Conservation (phyloP, 2,888 invertebrate genomes). For the Caenorhabditis angaria region DNA sequence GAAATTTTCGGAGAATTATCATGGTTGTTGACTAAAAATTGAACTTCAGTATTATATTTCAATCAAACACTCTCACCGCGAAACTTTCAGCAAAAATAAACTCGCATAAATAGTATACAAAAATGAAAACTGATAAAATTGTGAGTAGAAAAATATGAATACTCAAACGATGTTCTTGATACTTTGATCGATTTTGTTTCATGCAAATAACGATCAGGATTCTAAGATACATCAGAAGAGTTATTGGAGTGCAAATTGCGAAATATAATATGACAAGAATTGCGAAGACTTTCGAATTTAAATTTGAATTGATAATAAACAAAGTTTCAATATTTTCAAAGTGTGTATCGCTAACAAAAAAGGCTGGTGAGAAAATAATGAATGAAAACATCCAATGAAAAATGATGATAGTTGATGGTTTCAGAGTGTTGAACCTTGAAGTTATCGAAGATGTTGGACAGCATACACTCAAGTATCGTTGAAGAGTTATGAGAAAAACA, state of each 20-base stretch:
- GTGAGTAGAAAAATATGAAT: not conserved
- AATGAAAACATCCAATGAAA: not conserved
- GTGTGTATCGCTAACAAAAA: not conserved
- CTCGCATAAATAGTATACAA: not conserved
- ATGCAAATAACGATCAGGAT: not conserved
- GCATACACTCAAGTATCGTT: slow-evolving; percentile 24
- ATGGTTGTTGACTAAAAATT: not conserved
- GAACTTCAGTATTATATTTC: not conserved
- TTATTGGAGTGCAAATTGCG: not conserved
- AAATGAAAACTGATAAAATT: not conserved
- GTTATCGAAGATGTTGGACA: not conserved
- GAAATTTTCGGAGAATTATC: not conserved
- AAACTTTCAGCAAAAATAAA: not conserved
- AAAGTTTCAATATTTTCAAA: not conserved
- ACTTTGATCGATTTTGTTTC: not conserved
- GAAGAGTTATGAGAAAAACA: slow-evolving; percentile 22
- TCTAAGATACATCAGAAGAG: not conserved
- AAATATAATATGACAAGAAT: not conserved
- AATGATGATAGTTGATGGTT: too few species aligned
- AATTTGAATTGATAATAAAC: not conserved
- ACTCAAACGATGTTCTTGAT: not conserved
- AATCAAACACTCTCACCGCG: not conserved
- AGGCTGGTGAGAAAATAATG: not conserved
- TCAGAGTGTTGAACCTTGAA: too few species aligned
- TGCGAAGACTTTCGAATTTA: not conserved